Percentiles rank a stretch among this genome's conserved stretches.
Conservation (phyloP, 64 coral and sea anemone genomes). For the Porites lutea region DNA sequence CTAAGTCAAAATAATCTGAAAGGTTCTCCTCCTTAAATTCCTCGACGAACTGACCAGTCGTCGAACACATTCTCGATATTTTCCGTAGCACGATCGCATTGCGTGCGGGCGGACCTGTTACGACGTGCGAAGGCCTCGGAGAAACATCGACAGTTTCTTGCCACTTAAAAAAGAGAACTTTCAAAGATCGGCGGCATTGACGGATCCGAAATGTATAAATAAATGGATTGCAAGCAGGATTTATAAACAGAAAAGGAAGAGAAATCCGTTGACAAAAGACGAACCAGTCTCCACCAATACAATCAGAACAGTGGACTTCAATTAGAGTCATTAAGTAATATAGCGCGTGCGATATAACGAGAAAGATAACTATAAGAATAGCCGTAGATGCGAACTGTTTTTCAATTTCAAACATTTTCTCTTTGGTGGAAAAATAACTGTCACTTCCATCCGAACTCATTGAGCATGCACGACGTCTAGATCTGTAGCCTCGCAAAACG, state of each 20-base stretch:
- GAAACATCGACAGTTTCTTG: neutral
- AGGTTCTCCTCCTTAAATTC: neutral
- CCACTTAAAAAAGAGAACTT: slow-evolving; percentile 22
- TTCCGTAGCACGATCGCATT: neutral
- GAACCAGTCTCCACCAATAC: neutral
- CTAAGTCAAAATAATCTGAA: neutral
- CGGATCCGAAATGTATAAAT: slow-evolving; percentile 41
- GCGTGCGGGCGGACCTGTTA: no score
- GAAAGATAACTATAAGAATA: slow-evolving; percentile 35
- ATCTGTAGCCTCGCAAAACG: neutral
- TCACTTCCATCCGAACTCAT: neutral
- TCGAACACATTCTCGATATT: neutral
- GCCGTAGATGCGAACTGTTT: slow-evolving; percentile 27
- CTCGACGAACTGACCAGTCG: neutral
- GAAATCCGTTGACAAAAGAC: neutral
- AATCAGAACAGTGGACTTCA: slow-evolving; percentile 31
- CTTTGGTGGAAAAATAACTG: neutral
- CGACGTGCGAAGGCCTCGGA: neutral
- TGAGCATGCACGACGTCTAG: neutral
- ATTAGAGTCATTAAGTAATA: slow-evolving; percentile 32
- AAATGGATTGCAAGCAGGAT: slow-evolving; percentile 19
- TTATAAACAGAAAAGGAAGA: slow-evolving; percentile 39
- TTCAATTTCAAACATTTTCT: slow-evolving; percentile 25
- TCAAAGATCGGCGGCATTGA: slow-evolving; percentile 28
- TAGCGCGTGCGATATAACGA: slow-evolving; percentile 4